phyloP scores from a whole-genome alignment of 2,888 invertebrate genomes.

The Bombyx huttoni region DNA sequence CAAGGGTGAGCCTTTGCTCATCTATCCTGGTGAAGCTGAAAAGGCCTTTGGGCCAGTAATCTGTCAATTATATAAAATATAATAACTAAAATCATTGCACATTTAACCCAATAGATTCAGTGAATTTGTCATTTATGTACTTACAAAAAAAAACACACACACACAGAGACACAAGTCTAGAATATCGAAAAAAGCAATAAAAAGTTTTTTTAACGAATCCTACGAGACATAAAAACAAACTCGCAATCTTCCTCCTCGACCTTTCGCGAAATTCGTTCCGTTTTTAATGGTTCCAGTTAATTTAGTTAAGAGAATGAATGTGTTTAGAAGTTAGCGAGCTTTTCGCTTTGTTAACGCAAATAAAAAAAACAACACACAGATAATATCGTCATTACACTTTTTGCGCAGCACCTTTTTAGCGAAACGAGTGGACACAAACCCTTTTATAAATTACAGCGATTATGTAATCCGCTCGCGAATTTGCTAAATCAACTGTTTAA shows the following conservation, averaged over 20 bases:
- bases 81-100: too few relatives aligned
- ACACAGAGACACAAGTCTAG: too few relatives aligned
- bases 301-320: conserved; percentile 41
- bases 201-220: too few relatives aligned
- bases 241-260: conserved; percentile 6
- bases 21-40: too few relatives aligned
- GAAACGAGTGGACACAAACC: not conserved
- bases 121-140: too few relatives aligned
- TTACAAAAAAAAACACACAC: too few relatives aligned
- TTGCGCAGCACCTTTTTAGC: not conserved
- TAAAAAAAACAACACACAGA: not conserved
- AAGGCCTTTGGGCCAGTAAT: too few relatives aligned
- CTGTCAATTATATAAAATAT: too few relatives aligned
- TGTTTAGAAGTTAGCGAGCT: conserved; percentile 31
- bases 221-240: too few relatives aligned
- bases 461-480: not conserved
- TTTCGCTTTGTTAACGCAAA: conserved; percentile 24
- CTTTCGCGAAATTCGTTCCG: conserved; percentile 14
- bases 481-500: not conserved
- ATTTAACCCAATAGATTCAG: too few relatives aligned
- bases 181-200: too few relatives aligned
- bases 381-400: conserved; percentile 19
- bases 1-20: too few relatives aligned
- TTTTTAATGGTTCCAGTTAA: conserved; percentile 29
- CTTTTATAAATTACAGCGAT: not conserved